phyloP scores from a whole-genome alignment of 2,113 vertebrate genomes.

The Barnardius zonarius region DNA sequence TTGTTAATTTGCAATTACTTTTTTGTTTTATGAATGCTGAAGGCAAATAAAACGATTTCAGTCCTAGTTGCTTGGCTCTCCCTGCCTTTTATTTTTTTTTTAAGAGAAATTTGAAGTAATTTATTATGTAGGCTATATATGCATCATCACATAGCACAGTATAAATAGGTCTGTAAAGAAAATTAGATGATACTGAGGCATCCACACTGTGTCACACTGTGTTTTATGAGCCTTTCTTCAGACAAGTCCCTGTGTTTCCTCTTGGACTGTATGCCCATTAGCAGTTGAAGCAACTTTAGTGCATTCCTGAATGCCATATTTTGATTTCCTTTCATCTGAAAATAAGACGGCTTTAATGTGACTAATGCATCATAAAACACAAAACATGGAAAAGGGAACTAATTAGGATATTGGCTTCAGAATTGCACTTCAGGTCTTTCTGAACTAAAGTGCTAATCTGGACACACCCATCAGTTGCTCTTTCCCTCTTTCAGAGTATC shows the following conservation, averaged over 20 bases:
- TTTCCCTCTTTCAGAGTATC: neutral
- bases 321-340: neutral
- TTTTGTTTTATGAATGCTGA: neutral
- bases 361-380: neutral
- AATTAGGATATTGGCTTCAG: neutral
- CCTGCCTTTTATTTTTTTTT: too few species aligned
- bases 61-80: neutral
- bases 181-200: neutral
- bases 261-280: neutral
- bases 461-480: neutral
- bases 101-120: neutral
- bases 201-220: neutral
- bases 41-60: neutral
- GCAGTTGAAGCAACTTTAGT: neutral
- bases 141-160: neutral
- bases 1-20: neutral
- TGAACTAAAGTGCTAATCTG: neutral
- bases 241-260: neutral
- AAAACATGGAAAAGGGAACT: neutral
- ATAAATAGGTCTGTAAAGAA: neutral
- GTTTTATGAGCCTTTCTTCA: neutral
- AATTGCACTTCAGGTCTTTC: neutral
- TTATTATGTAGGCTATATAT: neutral
- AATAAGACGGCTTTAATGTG: neutral
- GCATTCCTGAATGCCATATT: neutral